Percentiles rank a stretch among this genome's conserved stretches.
phyloP scores from a whole-genome alignment of 2,888 invertebrate genomes.

The Monochamus alternatus region DNA sequence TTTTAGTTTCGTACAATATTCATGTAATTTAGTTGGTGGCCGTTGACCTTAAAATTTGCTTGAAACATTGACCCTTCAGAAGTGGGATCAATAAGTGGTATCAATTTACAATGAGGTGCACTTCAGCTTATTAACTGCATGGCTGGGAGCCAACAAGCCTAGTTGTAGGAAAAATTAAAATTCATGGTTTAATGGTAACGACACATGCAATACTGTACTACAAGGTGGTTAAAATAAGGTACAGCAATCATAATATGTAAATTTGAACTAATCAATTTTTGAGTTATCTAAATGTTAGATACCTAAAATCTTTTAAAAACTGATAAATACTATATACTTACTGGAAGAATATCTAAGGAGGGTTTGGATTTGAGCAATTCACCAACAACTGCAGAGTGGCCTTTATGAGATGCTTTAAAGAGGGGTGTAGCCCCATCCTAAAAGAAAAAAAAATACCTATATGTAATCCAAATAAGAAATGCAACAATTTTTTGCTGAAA shows the following conservation, averaged over 20 bases:
- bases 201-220: background rate
- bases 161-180: background rate
- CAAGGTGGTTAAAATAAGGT: background rate
- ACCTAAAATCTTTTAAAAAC: too few species aligned
- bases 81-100: slow-evolving; percentile 36
- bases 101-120: slow-evolving; percentile 28
- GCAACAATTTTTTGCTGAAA: background rate
- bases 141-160: slow-evolving; percentile 7
- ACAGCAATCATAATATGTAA: too few species aligned
- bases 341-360: slow-evolving; percentile 86
- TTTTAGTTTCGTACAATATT: too few species aligned
- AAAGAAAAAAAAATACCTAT: slow-evolving; percentile 52
- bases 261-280: too few species aligned
- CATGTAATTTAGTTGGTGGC: background rate
- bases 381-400: slow-evolving; percentile 88
- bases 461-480: too few species aligned
- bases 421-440: slow-evolving; percentile 95
- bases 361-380: slow-evolving; percentile 89
- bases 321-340: slow-evolving; percentile 70
- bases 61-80: slow-evolving; percentile 12
- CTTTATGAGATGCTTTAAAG: slow-evolving; percentile 96
- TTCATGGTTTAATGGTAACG: background rate
- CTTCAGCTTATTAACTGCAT: background rate
- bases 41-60: slow-evolving; percentile 8
- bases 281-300: too few species aligned